phyloP scores from a whole-genome alignment of 2,797 vertebrate species.

The Macropus fuliginosus region DNA sequence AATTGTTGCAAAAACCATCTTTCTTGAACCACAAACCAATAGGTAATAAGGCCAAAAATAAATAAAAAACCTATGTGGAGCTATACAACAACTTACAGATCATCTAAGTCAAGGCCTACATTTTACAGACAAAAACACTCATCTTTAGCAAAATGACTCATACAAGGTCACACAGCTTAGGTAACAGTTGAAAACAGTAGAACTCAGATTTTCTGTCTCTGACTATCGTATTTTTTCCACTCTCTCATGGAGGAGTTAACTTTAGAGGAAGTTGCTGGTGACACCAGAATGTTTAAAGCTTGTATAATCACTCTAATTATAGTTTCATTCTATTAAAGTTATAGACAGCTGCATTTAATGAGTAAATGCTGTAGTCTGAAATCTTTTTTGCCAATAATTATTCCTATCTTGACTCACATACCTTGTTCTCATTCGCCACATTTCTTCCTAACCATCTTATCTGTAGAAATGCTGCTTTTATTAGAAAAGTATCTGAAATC shows the following conservation, averaged over 20 bases:
- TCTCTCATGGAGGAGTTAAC: neutral
- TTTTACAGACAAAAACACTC: neutral
- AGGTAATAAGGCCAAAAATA: neutral
- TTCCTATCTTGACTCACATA: constrained; percentile 42
- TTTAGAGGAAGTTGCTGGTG: neutral
- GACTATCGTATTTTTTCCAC: neutral
- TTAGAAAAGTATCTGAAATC: constrained; percentile 63
- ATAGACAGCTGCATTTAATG: constrained; percentile 7
- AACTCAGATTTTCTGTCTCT: neutral
- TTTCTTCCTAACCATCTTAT: constrained; percentile 50
- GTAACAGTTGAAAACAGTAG: neutral
- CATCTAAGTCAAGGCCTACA: neutral
- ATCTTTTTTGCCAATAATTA: constrained; percentile 13
- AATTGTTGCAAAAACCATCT: neutral
- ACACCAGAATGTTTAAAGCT: constrained; percentile 19
- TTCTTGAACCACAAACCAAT: neutral
- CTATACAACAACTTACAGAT: constrained; percentile 4
- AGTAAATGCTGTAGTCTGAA: neutral
- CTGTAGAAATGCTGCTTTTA: constrained; percentile 53
- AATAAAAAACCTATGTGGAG: neutral
- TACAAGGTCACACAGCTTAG: neutral
- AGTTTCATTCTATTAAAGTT: neutral
- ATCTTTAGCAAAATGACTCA: neutral
- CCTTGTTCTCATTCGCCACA: constrained; percentile 53
- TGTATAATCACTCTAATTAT: constrained; percentile 5